Evolutionary conservation across 2,113 vertebrate species (phyloP).

Genomic region (Orcinus orca): DNA sequence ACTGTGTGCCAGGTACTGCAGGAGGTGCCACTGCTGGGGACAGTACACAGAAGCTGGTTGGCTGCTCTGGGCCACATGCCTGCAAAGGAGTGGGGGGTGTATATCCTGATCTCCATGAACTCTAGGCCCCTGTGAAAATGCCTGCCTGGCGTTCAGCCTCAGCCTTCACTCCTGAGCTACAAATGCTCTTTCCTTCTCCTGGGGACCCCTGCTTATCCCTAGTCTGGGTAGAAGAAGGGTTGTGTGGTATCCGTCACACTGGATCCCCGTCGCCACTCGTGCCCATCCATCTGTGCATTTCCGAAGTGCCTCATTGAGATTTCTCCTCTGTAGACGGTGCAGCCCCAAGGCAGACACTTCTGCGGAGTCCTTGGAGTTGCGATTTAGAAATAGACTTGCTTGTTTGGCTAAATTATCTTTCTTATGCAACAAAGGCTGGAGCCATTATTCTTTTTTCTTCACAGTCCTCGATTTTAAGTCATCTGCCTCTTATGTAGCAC

Average conservation of each 20-base stretch:
- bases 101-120: not conserved
- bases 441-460: not conserved
- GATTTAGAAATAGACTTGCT: not conserved
- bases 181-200: not conserved
- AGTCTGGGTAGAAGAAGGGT: not conserved
- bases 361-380: not conserved
- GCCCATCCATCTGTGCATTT: not conserved
- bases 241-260: not conserved
- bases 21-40: not conserved
- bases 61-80: not conserved
- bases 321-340: not conserved
- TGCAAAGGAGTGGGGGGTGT: not conserved
- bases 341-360: not conserved
- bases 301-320: not conserved
- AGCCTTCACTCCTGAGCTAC: not conserved
- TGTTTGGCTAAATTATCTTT: not conserved
- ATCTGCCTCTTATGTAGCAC: not conserved
- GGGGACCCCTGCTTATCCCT: not conserved
- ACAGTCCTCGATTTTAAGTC: not conserved
- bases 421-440: not conserved
- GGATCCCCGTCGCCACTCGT: not conserved
- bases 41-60: not conserved
- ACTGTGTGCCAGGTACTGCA: not conserved
- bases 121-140: not conserved
- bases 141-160: not conserved